A percentile compares a stretch with the other conserved stretches of the same genome.
Conservation (phyloP, 2,888 invertebrate genomes). For the Nomada goodeniana region DNA sequence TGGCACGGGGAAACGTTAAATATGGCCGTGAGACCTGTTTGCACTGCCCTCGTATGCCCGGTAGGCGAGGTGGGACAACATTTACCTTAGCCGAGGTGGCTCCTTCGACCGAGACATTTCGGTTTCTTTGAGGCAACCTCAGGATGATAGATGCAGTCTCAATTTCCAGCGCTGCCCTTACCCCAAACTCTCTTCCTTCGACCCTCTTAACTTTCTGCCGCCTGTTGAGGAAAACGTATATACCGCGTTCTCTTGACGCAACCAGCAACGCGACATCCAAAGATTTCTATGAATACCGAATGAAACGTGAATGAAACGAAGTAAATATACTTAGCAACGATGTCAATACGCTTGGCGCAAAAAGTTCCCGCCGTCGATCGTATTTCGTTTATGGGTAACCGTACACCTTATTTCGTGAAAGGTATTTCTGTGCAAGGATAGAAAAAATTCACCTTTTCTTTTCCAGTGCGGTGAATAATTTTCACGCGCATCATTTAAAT, state of each 20-base stretch:
- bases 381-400: too few relatives aligned
- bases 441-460: too few relatives aligned
- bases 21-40: constrained; percentile 72
- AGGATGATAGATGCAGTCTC: constrained; percentile 70
- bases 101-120: constrained; percentile 60
- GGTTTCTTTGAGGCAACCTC: constrained; percentile 65
- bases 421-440: too few relatives aligned
- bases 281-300: constrained; percentile 58
- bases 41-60: constrained; percentile 66
- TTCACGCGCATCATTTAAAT: too few relatives aligned
- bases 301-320: constrained; percentile 58
- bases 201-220: constrained; percentile 42
- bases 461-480: too few relatives aligned
- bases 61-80: constrained; percentile 72
- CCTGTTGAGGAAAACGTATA: constrained; percentile 23
- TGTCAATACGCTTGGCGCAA: constrained; percentile 33
- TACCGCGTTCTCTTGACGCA: constrained; percentile 21
- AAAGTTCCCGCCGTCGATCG: constrained; percentile 17
- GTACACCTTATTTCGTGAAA: too few relatives aligned
- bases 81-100: constrained; percentile 67
- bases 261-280: constrained; percentile 28
- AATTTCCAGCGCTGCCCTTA: constrained; percentile 56
- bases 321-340: constrained; percentile 49
- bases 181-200: constrained; percentile 21
- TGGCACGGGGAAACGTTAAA: constrained; percentile 68